phyloP scores from a whole-genome alignment of 2,888 invertebrate species.

The Lacanobia oleracea region DNA sequence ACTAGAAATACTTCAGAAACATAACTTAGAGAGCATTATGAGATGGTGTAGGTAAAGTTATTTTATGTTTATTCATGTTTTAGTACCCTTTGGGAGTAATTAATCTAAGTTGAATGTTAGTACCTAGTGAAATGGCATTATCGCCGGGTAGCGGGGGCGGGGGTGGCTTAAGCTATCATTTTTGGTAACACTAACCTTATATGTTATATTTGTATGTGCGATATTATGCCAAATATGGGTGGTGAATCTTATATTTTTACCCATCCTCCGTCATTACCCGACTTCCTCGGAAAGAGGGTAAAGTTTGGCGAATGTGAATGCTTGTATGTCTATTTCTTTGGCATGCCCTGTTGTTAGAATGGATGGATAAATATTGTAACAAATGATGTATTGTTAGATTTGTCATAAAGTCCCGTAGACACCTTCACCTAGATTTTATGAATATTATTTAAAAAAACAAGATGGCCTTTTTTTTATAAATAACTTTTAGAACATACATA shows the following conservation, averaged over 20 bases:
- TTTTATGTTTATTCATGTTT: conserved; percentile 58
- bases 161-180: neutral
- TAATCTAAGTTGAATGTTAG: conserved; percentile 48
- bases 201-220: neutral
- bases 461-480: neutral
- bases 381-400: too few species aligned
- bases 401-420: too few species aligned
- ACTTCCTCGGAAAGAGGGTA: too few species aligned
- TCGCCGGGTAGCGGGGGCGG: neutral
- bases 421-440: too few species aligned
- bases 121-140: conserved; percentile 32
- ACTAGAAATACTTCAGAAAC: conserved; percentile 22
- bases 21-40: conserved; percentile 36
- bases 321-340: too few species aligned
- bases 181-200: neutral
- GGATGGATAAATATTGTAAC: too few species aligned
- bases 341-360: too few species aligned
- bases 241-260: neutral
- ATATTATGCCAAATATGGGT: neutral
- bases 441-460: too few species aligned
- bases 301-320: too few species aligned
- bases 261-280: too few species aligned
- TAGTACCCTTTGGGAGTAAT: conserved; percentile 50
- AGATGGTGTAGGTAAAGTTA: conserved; percentile 42
- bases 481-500: neutral